phyloP scores from a whole-genome alignment of 2,113 vertebrate species.

The Takifugu flavidus region DNA sequence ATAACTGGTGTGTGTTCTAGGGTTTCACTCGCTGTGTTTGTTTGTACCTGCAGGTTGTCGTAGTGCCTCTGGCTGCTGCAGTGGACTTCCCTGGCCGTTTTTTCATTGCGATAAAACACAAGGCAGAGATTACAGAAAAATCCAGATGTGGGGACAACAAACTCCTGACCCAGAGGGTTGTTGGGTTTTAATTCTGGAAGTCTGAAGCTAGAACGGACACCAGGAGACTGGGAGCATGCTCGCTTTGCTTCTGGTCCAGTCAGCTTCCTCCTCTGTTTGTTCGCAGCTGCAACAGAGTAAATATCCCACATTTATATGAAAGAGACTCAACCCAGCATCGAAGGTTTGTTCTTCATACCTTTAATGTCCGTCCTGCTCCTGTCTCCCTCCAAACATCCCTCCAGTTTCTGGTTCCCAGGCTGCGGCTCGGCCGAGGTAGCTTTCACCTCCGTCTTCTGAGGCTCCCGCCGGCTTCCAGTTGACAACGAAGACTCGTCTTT shows the following conservation, averaged over 20 bases:
- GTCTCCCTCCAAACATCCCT: no score
- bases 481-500: no score
- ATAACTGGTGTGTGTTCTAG: no score
- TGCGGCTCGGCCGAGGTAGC: no score
- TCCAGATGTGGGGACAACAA: slow-evolving; percentile 70
- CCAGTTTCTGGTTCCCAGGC: no score
- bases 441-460: no score
- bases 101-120: slow-evolving; percentile 49
- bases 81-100: slow-evolving; percentile 32
- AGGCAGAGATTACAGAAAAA: slow-evolving; percentile 75
- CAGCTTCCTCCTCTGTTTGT: background rate
- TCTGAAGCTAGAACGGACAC: slow-evolving; percentile 7
- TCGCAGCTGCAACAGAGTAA: no score
- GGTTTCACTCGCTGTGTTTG: background rate
- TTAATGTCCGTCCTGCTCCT: no score
- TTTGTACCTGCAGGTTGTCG: slow-evolving; percentile 47
- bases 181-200: slow-evolving; percentile 61
- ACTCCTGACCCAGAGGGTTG: slow-evolving; percentile 67
- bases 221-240: slow-evolving; percentile 42
- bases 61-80: slow-evolving; percentile 59
- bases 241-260: slow-evolving; percentile 43
- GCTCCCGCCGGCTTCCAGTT: no score
- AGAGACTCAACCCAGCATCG: no score
- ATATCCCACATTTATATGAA: no score
- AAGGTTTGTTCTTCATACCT: no score